phyloP scores from a whole-genome alignment of 2,113 vertebrate species.

The Tenrec ecaudatus region DNA sequence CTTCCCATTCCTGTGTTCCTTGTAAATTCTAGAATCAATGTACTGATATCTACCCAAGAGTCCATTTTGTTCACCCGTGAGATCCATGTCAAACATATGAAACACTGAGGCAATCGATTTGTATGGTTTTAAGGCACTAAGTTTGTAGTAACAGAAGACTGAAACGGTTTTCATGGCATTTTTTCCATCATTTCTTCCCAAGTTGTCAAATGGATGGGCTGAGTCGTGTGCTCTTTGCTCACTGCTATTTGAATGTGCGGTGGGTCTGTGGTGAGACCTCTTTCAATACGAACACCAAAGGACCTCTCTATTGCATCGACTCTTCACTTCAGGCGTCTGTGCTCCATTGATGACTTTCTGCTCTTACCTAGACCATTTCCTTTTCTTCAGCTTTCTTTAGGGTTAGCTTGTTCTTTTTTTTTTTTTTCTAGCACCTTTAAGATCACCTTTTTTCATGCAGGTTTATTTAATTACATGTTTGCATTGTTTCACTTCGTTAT shows the following conservation, averaged over 20 bases:
- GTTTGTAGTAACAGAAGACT: not conserved
- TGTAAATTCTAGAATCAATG: not conserved
- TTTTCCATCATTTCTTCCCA: not conserved
- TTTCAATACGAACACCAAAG: not conserved
- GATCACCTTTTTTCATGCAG: not conserved
- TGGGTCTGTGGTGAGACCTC: not conserved
- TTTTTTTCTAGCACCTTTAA: not conserved
- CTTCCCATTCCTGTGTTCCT: slow-evolving; percentile 4
- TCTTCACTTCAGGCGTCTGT: not conserved
- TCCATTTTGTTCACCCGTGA: not conserved
- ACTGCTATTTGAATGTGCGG: not conserved
- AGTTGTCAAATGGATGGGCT: not conserved
- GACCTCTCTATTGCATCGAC: not conserved
- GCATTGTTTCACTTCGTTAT: not conserved
- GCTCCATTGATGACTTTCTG: not conserved
- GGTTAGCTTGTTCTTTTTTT: not conserved
- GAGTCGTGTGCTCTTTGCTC: not conserved
- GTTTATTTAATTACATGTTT: not conserved
- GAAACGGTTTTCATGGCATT: too few species aligned
- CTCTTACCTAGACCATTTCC: not conserved
- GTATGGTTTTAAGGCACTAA: not conserved
- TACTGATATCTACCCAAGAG: too few species aligned
- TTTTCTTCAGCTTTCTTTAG: slow-evolving; percentile 3
- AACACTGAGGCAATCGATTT: not conserved
- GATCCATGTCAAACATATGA: not conserved